Conservation (phyloP, 2,113 vertebrate genomes). For the Gorsachius goisagi region DNA sequence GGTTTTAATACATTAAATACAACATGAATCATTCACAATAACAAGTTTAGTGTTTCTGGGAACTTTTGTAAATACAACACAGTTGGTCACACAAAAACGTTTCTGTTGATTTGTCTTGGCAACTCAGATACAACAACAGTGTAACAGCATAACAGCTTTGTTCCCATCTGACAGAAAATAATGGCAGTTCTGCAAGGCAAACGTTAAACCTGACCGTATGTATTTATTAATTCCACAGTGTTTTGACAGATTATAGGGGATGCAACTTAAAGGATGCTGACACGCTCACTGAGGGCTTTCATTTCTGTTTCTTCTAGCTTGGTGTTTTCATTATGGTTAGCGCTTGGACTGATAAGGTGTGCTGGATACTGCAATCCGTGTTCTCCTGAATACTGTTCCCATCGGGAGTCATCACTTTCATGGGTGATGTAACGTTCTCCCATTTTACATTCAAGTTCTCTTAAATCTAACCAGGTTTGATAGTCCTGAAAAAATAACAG, state of each 20-base stretch:
- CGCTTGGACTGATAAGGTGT: slow-evolving; percentile 77
- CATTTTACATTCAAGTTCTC: slow-evolving; percentile 89
- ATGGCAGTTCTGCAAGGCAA: slow-evolving; percentile 84
- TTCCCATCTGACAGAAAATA: slow-evolving; percentile 85
- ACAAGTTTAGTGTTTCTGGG: slow-evolving; percentile 81
- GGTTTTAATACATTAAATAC: slow-evolving; percentile 80
- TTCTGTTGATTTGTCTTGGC: slow-evolving; percentile 86
- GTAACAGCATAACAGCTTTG: slow-evolving; percentile 84
- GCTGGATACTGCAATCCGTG: slow-evolving; percentile 85
- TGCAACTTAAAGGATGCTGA: slow-evolving; percentile 90
- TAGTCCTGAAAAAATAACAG: slow-evolving; percentile 83
- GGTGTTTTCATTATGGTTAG: slow-evolving; percentile 67
- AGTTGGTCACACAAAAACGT: slow-evolving; percentile 83
- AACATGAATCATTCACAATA: slow-evolving; percentile 81
- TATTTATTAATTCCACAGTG: slow-evolving; percentile 87
- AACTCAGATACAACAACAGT: slow-evolving; percentile 81
- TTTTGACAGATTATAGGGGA: slow-evolving; percentile 81
- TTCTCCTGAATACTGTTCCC: slow-evolving; percentile 89
- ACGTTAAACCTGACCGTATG: slow-evolving; percentile 84
- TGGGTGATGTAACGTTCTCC: slow-evolving; percentile 96
- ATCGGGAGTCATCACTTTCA: slow-evolving; percentile 93
- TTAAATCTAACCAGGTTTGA: slow-evolving; percentile 95
- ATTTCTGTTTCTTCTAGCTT: slow-evolving; percentile 85
- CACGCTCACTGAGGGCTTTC: slow-evolving; percentile 91
- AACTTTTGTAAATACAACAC: slow-evolving; percentile 84